phyloP scores from a whole-genome alignment of 1,140 invertebrate species.

The Zaprionus taronus region DNA sequence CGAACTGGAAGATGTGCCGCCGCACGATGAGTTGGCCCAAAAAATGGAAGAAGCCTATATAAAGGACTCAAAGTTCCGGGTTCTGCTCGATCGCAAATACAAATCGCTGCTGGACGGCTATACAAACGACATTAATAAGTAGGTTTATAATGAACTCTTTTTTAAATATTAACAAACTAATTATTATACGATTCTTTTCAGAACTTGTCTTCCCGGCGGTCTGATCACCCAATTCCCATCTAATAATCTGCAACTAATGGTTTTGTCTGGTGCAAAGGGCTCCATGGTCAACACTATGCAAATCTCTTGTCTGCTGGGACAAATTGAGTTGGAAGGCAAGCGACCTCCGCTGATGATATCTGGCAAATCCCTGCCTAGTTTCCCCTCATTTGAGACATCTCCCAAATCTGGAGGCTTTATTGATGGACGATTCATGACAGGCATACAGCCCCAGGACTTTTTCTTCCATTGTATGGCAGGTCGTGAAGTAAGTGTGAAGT shows the following conservation, averaged over 20 bases:
- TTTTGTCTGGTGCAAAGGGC: constrained; percentile 99
- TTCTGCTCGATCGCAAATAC: constrained; percentile 93
- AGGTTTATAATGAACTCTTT: constrained; percentile 18
- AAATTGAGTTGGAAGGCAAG: constrained; percentile 99
- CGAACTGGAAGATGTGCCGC: constrained; percentile 86
- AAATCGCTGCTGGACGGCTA: constrained; percentile 92
- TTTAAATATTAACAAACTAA: neutral
- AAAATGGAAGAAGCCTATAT: constrained; percentile 90
- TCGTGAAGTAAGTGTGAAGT: constrained; percentile 89
- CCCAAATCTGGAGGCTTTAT: constrained; percentile 98
- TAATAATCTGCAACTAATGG: constrained; percentile 99
- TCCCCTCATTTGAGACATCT: constrained; percentile 94
- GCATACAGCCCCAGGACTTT: constrained; percentile 98
- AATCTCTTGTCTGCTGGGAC: constrained; percentile 97
- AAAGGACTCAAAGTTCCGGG: constrained; percentile 90
- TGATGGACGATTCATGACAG: constrained; percentile 97
- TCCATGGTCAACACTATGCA: constrained; percentile 98
- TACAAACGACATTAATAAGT: constrained; percentile 96
- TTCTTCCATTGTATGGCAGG: constrained; percentile 99
- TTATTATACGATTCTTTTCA: constrained; percentile 20
- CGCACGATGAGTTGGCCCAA: constrained; percentile 86
- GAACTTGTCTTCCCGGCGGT: constrained; percentile 91
- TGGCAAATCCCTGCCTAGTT: constrained; percentile 95
- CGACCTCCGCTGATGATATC: constrained; percentile 97
- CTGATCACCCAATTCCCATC: constrained; percentile 94